A percentile compares a stretch with the other conserved stretches of the same genome.
Evolutionary conservation across 2,888 invertebrate genomes (phyloP).

Genomic region (Leptura quadrifasciata): DNA sequence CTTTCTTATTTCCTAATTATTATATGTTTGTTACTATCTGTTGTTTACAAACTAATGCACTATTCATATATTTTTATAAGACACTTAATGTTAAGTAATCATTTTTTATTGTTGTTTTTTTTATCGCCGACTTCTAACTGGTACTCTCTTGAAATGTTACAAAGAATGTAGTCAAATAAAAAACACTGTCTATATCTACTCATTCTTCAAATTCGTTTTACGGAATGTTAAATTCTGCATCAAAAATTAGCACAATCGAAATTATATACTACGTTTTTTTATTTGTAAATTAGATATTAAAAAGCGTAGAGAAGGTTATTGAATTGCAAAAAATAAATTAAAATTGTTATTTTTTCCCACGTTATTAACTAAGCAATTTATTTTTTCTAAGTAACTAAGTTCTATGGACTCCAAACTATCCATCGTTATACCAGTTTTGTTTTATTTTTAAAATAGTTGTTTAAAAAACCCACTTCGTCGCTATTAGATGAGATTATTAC

Average conservation of each 20-base stretch:
- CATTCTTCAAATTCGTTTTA: background rate
- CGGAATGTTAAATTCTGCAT: background rate
- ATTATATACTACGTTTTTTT: background rate
- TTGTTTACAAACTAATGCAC: no score
- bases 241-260: background rate
- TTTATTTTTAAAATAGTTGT: conserved; percentile 1
- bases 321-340: conserved; percentile 7
- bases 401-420: background rate
- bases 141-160: no score
- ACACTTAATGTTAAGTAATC: no score
- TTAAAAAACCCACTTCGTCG: background rate
- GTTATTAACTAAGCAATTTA: conserved; percentile 7
- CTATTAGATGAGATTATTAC: conserved; percentile 5
- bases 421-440: background rate
- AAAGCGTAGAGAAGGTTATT: background rate
- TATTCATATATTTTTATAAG: no score
- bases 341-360: background rate
- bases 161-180: no score
- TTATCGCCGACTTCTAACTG: no score
- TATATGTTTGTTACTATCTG: no score
- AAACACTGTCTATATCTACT: no score
- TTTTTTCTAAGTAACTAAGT: background rate
- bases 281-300: background rate
- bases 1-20: no score
- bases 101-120: no score